These are phyloP conservation scores for Oreochromis mossambicus DNA, from an alignment of 2,797 vertebrate species.

Conservation along the genomic window DNA sequence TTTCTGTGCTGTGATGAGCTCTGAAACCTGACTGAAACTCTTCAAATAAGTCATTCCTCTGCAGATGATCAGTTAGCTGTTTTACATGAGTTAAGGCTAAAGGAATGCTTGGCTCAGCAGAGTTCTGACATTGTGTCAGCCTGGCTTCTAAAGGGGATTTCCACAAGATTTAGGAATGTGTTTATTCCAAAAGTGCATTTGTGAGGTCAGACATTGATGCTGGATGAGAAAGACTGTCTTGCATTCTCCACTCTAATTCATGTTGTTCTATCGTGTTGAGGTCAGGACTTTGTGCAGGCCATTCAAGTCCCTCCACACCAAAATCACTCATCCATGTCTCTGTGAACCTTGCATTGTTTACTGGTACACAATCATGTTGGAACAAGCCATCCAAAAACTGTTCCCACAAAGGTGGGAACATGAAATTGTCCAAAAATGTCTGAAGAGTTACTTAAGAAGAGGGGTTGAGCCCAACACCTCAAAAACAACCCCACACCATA, in stretches of 20 bases:
- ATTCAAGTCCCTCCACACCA: neutral
- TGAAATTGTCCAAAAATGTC: neutral
- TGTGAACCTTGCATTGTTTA: neutral
- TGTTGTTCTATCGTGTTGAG: neutral
- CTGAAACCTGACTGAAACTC: neutral
- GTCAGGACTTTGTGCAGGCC: neutral
- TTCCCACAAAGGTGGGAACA: neutral
- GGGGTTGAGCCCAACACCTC: neutral
- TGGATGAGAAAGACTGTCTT: neutral
- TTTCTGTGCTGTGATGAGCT: neutral
- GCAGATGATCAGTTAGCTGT: neutral
- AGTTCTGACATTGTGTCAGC: neutral
- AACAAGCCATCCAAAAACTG: neutral
- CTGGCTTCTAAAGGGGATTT: neutral
- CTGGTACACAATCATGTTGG: neutral
- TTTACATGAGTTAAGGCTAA: fast-evolving
- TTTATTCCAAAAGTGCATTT: neutral
- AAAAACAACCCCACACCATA: neutral
- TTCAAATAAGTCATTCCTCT: neutral
- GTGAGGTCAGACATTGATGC: neutral
- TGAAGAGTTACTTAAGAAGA: neutral
- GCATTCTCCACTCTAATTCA: neutral
- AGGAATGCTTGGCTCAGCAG: neutral
- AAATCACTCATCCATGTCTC: neutral
- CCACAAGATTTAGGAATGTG: neutral